These are phyloP conservation scores for Calycopis cecrops DNA, from an alignment of 1,140 invertebrate species.

Conservation along the genomic window DNA sequence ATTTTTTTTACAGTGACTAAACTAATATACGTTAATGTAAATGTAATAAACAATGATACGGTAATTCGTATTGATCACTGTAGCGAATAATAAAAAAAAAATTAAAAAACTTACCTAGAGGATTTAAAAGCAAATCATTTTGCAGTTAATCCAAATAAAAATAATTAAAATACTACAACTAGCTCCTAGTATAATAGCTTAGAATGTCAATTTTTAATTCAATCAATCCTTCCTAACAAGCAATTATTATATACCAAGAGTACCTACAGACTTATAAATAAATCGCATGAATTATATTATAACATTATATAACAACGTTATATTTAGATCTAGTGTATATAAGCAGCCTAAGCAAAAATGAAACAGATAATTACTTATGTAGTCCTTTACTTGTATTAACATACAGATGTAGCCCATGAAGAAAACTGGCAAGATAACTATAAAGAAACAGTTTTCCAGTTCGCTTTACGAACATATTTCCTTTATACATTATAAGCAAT, in stretches of 20 bases:
- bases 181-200: constrained; percentile 24
- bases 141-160: constrained; percentile 20
- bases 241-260: constrained; percentile 62
- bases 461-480: not conserved
- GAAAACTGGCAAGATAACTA: no score
- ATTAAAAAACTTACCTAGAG: constrained; percentile 13
- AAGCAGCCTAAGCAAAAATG: no score
- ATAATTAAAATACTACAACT: constrained; percentile 25
- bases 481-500: no score
- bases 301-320: constrained; percentile 11
- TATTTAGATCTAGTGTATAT: no score
- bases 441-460: no score
- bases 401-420: no score
- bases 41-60: no score
- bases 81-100: constrained; percentile 1
- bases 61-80: not conserved
- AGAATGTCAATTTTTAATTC: constrained; percentile 60
- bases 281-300: constrained; percentile 50
- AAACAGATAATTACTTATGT: no score
- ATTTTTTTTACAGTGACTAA: no score
- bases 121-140: constrained; percentile 20
- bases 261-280: constrained; percentile 52
- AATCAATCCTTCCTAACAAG: constrained; percentile 62
- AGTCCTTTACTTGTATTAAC: no score
- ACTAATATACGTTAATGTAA: no score